Base-by-base conservation (phyloP, 2,113 vertebrate genomes). In the Triplophysa tibetana region DNA sequence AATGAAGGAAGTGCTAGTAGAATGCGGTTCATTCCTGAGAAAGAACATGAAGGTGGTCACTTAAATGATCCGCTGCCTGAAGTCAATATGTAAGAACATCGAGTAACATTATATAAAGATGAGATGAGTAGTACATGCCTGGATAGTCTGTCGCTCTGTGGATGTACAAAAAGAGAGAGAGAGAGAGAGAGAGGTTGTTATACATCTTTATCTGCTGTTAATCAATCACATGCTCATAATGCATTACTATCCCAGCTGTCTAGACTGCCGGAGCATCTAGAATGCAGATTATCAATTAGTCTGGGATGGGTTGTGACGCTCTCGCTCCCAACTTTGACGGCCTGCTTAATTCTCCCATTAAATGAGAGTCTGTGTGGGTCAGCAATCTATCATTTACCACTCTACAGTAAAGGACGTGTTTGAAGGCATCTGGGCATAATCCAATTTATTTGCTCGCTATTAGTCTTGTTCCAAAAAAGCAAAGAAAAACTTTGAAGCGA, bases 11-110 rank as follows among this genome's bases (percentile, higher is more conserved):
- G 86, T 58, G 86, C 90, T 82, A 68, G 92, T 89, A 29, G 91
- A 91, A 16, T 89, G 88, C 0, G 87, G 76, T 19, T 96, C 94
- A 0, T 95, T 96, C 77, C 95, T 98, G 88, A n/a, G 85, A 87
- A 29, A 83, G 45, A 52, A 60, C 8, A 21, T 10, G 23, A 6
- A 23, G 9, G 41, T 7, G 38, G 12, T 24, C n/a, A 17, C 56
- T 61, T 61, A 4, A 13, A 45, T 12, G 43, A 45, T 45, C 9
- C 10, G 33, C 33, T 38, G 5, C 33, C 33, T 38, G 33, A 50
- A 50, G 48, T 50, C 48, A 50, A 50, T 50, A 50, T 13, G 12
- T 13, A 50, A 50, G 1, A 13, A 50, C 48, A 50, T 13, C 3
- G 12, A 50, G 11, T 13, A 50, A 50, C 48, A 50, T 14, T 50